Evolutionary conservation across 2,888 invertebrate species (phyloP), one percentile per base, ranked within the genome.

Genomic region (Pimpla rufipes): DNA sequence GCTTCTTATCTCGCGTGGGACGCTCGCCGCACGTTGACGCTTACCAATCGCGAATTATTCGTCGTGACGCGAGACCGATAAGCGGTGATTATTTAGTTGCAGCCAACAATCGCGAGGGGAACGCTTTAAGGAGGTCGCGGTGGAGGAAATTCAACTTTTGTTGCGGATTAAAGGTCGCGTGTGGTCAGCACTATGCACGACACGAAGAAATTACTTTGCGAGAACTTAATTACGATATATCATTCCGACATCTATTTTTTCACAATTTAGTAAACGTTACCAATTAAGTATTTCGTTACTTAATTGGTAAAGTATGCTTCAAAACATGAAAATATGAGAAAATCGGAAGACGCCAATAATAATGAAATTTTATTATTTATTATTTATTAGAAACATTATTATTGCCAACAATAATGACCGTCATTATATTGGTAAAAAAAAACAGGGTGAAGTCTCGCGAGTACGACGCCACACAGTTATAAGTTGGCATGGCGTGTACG

Each of bases 401-500:
- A 50, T 50, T 18, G 5, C 0, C 5, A 50, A 50, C 0, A 50
- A 18, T 45, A 45, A 45, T n/a, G n/a, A n/a, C n/a, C 52, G 52
- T 52, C 18, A 5, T 16, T 52, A 5, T 52, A 18, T 18, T 18
- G 52, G 2, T 10, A 18, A 18, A 52, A 21, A 21, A 52, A 21
- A 18, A 52, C 18, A 18, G 52, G 18, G 52, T 21, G 21, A 52
- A 52, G 52, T 52, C 52, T 21, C 29, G n/a, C 57, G 29, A 13
- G 29, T 35, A 23, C 13, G 57, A 57, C 29, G 57, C 23, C n/a
- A n/a, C 13, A 52, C 52, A 18, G 52, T 52, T 52, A n/a, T n/a
- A 35, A 57, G 57, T 57, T 57, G 3, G 23, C 57, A 68, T 23
- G 55, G 52, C 52, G 55, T 21, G 18, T 70, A 70, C 18, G 23